Conservation (phyloP, 2,797 vertebrate genomes). For the Hylomyscus alleni region DNA sequence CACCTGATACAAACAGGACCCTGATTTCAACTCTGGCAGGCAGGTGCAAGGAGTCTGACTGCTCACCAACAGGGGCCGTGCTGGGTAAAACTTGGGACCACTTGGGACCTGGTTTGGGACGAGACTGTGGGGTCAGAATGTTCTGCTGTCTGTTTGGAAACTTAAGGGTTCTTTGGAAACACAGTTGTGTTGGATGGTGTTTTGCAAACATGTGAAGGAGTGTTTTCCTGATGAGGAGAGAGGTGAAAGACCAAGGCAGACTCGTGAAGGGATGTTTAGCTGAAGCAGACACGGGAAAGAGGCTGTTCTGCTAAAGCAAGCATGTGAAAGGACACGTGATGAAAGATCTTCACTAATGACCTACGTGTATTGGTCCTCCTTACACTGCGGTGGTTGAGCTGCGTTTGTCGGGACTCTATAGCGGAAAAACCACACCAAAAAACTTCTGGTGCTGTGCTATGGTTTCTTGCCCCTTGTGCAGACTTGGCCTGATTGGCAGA, state of each 20-base stretch:
- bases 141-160: not conserved
- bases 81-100: not conserved
- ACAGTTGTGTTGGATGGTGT: not conserved
- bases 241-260: not conserved
- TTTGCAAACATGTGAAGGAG: not conserved
- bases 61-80: not conserved
- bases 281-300: not conserved
- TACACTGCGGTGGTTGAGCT: not conserved
- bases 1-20: not conserved
- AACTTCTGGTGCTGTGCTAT: not conserved
- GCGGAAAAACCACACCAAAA: not conserved
- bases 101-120: not conserved
- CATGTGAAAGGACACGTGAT: not conserved
- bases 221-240: not conserved
- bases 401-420: not conserved
- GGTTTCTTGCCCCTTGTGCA: not conserved
- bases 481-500: not conserved
- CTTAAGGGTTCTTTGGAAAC: not conserved
- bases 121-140: not conserved
- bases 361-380: not conserved
- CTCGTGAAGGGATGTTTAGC: not conserved
- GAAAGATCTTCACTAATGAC: not conserved
- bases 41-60: not conserved
- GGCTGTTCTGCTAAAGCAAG: not conserved
- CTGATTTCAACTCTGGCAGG: accelerated